Conservation (phyloP, 1,140 invertebrate genomes). For the Halesus radiatus region DNA sequence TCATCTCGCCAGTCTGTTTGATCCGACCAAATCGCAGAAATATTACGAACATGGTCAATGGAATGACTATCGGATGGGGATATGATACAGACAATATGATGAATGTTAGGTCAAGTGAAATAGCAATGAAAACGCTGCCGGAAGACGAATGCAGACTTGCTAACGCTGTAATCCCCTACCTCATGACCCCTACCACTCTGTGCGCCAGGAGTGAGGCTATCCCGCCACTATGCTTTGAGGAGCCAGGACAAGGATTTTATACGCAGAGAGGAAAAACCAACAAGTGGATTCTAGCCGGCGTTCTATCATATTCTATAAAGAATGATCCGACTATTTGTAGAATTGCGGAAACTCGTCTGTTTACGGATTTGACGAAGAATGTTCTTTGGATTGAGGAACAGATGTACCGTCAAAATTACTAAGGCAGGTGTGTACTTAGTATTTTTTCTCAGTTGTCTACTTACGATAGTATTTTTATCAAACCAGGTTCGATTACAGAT, state of each 20-base stretch:
- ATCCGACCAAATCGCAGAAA: neutral
- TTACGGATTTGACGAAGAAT: neutral
- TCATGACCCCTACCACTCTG: neutral
- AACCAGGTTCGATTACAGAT: too few relatives aligned
- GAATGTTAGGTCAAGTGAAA: neutral
- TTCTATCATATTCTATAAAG: neutral
- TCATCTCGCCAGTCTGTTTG: neutral
- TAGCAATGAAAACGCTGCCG: neutral
- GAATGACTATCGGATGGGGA: neutral
- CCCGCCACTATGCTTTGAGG: neutral
- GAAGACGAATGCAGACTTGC: neutral
- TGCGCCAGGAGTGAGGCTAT: neutral
- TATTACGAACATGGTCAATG: neutral
- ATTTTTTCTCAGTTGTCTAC: too few relatives aligned
- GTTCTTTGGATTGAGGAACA: neutral
- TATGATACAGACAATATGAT: neutral
- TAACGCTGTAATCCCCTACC: neutral
- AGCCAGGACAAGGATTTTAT: neutral
- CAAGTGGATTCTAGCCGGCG: neutral
- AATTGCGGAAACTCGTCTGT: too few relatives aligned
- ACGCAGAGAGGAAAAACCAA: neutral
- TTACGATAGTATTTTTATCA: too few relatives aligned
- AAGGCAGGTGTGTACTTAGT: too few relatives aligned
- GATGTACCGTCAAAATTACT: too few relatives aligned
- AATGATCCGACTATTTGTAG: neutral